Conservation (phyloP, 2,797 vertebrate species). For the Poecile montanus region DNA sequence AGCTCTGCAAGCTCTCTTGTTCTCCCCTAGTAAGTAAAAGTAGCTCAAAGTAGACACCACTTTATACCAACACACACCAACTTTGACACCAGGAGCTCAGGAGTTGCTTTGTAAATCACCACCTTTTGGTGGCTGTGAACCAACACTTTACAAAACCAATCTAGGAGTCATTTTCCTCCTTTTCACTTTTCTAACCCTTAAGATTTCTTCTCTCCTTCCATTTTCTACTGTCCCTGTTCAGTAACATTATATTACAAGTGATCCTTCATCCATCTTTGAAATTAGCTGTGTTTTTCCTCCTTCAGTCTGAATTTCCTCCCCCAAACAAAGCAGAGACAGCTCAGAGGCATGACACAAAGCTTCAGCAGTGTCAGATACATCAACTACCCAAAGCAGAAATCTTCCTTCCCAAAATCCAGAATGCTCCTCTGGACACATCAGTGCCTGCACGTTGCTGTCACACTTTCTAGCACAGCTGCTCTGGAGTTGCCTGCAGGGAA, state of each 20-base stretch:
- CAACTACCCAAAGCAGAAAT: background rate
- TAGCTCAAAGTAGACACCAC: background rate
- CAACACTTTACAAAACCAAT: background rate
- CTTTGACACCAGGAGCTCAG: background rate
- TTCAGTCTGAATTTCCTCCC: background rate
- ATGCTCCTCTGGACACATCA: background rate
- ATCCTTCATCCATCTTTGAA: background rate
- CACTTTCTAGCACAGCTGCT: background rate
- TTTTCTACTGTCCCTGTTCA: background rate
- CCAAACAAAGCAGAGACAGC: background rate
- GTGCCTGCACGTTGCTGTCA: background rate
- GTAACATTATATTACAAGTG: background rate
- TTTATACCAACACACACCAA: background rate
- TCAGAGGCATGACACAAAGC: background rate
- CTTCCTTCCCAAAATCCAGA: background rate
- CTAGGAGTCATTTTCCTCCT: background rate
- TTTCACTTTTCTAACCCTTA: background rate
- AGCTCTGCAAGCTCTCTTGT: background rate
- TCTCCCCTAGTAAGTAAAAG: background rate
- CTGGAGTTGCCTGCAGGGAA: background rate
- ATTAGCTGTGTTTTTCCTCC: background rate
- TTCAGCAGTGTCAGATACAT: background rate
- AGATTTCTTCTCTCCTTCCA: background rate
- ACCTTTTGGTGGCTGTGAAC: background rate
- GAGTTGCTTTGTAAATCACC: background rate